Percentiles rank a stretch among this genome's conserved stretches.
Conservation (phyloP, 2,797 vertebrate genomes). For the Danio albolineatus region DNA sequence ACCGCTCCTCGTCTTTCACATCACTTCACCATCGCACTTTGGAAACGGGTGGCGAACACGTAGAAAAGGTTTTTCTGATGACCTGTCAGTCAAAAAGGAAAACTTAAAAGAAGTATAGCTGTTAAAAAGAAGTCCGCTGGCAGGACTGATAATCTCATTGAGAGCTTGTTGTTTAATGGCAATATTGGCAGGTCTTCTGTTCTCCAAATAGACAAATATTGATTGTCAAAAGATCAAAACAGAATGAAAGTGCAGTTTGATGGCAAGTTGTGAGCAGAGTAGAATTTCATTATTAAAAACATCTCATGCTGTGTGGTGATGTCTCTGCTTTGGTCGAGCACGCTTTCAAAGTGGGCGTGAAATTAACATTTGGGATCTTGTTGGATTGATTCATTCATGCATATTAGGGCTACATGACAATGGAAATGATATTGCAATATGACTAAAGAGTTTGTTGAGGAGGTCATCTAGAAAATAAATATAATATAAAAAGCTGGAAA, state of each 20-base stretch:
- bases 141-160: slow-evolving; percentile 19
- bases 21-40: slow-evolving; percentile 15
- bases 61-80: slow-evolving; percentile 15
- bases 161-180: not conserved
- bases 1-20: slow-evolving; percentile 22
- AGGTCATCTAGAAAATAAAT: too few species aligned
- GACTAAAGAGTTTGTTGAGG: too few species aligned
- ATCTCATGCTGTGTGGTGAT: not conserved
- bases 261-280: not conserved
- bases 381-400: too few species aligned
- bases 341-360: not conserved
- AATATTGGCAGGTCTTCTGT: not conserved
- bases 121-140: not conserved
- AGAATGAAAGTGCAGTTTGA: slow-evolving; percentile 17
- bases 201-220: slow-evolving; percentile 9
- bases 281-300: not conserved
- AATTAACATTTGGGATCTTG: not conserved
- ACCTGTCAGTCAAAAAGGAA: slow-evolving; percentile 3
- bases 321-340: too few species aligned
- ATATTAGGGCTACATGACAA: too few species aligned
- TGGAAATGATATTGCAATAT: too few species aligned
- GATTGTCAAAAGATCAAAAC: too few species aligned
- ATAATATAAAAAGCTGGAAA: too few species aligned
- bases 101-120: slow-evolving; percentile 5
- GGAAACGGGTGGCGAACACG: not conserved